Conservation (phyloP, 2,888 invertebrate genomes). For the Apomyelois bistriatella region DNA sequence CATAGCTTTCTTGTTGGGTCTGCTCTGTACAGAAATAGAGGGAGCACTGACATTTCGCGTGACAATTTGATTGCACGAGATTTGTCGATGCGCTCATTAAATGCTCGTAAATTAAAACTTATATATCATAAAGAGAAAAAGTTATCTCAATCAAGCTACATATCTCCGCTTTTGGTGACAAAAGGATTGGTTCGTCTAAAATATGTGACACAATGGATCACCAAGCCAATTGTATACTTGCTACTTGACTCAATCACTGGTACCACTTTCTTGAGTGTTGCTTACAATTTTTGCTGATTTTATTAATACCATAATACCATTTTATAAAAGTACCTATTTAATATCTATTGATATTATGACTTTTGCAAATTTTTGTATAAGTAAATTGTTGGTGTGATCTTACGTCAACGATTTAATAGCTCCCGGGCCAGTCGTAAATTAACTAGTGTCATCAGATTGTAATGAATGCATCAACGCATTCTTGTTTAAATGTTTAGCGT, state of each 20-base stretch:
- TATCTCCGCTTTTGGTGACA: no score
- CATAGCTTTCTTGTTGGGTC: constrained; percentile 74
- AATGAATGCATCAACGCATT: constrained; percentile 23
- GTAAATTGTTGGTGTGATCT: not conserved
- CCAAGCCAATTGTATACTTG: no score
- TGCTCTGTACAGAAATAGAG: constrained; percentile 68
- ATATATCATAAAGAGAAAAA: constrained; percentile 18
- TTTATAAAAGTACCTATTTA: no score
- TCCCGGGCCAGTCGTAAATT: not conserved
- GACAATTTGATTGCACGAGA: constrained; percentile 59
- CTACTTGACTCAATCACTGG: no score
- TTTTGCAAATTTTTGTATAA: constrained; percentile 26
- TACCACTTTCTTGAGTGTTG: no score
- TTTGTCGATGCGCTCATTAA: constrained; percentile 55
- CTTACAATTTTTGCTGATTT: no score
- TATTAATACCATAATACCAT: no score
- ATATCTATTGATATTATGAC: no score
- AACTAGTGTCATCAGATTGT: not conserved
- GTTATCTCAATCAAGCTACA: no score
- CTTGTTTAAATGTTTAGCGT: constrained; percentile 22
- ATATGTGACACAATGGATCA: no score
- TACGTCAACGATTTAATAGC: not conserved
- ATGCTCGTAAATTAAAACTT: constrained; percentile 39
- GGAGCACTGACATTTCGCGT: constrained; percentile 71
- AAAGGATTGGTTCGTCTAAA: no score